Base-by-base conservation (phyloP, 2,113 vertebrate species). In the Todiramphus chloris region DNA sequence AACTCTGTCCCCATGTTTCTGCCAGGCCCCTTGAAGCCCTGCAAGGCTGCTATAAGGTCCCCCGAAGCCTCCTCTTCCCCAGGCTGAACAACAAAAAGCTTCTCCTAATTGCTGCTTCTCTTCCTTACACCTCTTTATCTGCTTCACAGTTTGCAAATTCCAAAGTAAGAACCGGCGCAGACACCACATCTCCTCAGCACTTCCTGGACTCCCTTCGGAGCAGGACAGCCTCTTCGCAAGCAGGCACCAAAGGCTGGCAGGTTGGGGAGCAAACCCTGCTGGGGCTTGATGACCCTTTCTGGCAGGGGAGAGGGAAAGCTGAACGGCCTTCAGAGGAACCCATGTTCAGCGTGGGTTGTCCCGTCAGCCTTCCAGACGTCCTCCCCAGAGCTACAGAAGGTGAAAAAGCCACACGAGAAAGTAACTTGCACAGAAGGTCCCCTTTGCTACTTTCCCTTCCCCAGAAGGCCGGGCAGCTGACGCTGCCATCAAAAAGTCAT, bases 201-300 rank as follows among this genome's bases (percentile, higher is more conserved):
- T 66, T 66, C 60, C 74, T 16, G 0, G 58, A 15, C 41, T 30
- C 16, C 39, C n/a, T 39, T 6, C 41, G 66, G 48, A 76, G 63
- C 48, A 62, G 41, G 82, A 33, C 27, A 28, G 16, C 3, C 35
- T 43, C 46, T 41, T 59, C 3, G 19, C 12, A 0, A 2, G 55
- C 1, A 8, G 82, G 11, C 6, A 4, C 44, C 20, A 39, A 21
- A 4, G 4, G 79, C 50, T 27, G 11, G 56, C 39, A 46, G 69
- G 53, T 18, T 12, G 21, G 16, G 39, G 37, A 37, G 23, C 0
- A 5, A 39, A 69, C 18, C 5, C 6, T 1, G 4, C 10, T 0
- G 10, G 58, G 44, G 72, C 73, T 62, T 64, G 67, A 51, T 6
- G 31, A 53, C 15, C 58, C 73, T 11, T 35, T 17, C 46, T 50